Evolutionary conservation across 2,888 invertebrate species (phyloP), one percentile per base, ranked within the genome.

Genomic region (Pristionchus entomophagus): DNA sequence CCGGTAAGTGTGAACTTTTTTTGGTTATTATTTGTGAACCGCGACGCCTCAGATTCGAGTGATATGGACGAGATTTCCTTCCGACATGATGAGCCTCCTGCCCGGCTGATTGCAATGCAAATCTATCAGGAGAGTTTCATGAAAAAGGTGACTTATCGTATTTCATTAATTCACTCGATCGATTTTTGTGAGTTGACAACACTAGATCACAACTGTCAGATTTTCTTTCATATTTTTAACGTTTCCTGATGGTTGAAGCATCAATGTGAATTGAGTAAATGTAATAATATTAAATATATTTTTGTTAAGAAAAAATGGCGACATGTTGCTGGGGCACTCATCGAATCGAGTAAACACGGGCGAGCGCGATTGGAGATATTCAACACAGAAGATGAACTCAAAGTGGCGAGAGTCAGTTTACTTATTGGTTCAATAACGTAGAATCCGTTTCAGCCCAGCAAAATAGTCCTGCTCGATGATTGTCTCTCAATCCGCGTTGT

Each of bases 41-140:
- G 0, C 19, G 10, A 38, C 29, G 3, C 26, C 2, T 69, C 38
- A 69, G 69, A 17, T 32, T 32, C 4, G 14, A 17, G 38, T 5
- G 14, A 35, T 14, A 69, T 69, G 69, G 69, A 69, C 8, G 69
- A 69, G 19, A 69, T 69, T 69, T 19, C 19, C 6, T 32, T 69
- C n/a, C 69, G 69, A 19, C 1, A 45, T 35, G 78, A 78, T 22
- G 78, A 78, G 49, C 78, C 49, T 4, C 78, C 45, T 3, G 78
- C 22, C 45, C n/a, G 78, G 10, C 49, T 78, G 8, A 45, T 81
- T 12, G 53, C 81, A 32, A 14, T 81, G 38, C 81, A 81, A 56
- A 81, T 81, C 26, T 81, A 81, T 45, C 81, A 81, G 26, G 81
- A 81, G 1, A n/a, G 56, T 35, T 53, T 56, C 32, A 41, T 81